These are phyloP conservation scores for Polydrusus pterygomalis DNA, from an alignment of 2,888 invertebrate genomes.

Conservation along the genomic window DNA sequence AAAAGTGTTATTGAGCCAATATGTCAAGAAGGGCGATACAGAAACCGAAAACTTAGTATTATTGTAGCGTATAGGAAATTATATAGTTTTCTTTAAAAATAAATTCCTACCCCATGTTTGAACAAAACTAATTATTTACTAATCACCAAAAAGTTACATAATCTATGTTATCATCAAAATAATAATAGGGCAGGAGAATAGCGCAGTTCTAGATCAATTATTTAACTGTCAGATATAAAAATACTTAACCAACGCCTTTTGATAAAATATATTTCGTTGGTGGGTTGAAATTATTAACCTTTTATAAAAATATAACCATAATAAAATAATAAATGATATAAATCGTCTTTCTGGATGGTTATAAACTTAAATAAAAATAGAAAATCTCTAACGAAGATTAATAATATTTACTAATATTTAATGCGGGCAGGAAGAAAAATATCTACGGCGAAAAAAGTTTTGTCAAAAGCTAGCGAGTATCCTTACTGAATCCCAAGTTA, in stretches of 20 bases:
- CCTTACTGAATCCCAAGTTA: too few species aligned
- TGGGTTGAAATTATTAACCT: neutral
- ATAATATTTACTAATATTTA: too few species aligned
- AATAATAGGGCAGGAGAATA: slow-evolving; percentile 18
- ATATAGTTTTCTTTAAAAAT: slow-evolving; percentile 17
- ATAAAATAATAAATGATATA: neutral
- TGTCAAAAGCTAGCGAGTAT: too few species aligned
- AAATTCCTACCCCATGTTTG: slow-evolving; percentile 17
- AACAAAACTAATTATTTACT: slow-evolving; percentile 40
- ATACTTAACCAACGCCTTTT: neutral
- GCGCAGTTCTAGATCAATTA: slow-evolving; percentile 16
- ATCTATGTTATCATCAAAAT: slow-evolving; percentile 30
- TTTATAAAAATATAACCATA: neutral
- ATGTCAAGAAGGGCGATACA: slow-evolving; percentile 57
- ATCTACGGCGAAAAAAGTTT: too few species aligned
- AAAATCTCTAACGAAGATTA: too few species aligned
- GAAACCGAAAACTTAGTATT: slow-evolving; percentile 35
- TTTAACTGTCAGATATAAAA: slow-evolving; percentile 22
- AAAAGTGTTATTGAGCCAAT: slow-evolving; percentile 56
- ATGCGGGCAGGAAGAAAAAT: too few species aligned
- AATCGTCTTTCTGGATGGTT: too few species aligned
- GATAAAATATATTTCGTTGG: slow-evolving; percentile 5
- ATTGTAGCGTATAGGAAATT: slow-evolving; percentile 24
- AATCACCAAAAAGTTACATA: slow-evolving; percentile 31
- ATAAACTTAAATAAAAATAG: too few species aligned